Conservation (phyloP, 92 coral and sea anemone species). For the Chrysogorgia sp. region DNA sequence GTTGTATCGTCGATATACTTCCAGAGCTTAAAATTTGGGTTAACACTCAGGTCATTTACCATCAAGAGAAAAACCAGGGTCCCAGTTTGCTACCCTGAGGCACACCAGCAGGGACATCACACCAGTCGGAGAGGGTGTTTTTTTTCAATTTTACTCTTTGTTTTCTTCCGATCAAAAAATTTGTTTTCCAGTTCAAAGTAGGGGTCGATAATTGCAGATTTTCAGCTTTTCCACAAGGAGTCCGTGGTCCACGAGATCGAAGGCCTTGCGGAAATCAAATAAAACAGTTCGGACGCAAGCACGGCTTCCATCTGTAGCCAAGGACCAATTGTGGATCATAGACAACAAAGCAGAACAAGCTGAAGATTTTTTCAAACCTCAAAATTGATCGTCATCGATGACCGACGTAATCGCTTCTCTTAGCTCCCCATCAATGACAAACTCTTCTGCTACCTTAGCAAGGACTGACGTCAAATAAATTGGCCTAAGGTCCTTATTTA, state of each 20-base stretch:
- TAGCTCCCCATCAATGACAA: conserved; percentile 40
- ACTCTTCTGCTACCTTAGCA: conserved; percentile 38
- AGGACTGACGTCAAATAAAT: conserved; percentile 43
- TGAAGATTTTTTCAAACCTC: conserved; percentile 35
- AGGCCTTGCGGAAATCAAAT: too few relatives aligned
- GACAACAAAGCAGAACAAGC: conserved; percentile 22
- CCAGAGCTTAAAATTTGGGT: conserved; percentile 22
- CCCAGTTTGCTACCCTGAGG: conserved; percentile 33
- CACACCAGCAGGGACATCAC: conserved; percentile 29
- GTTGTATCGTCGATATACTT: conserved; percentile 23
- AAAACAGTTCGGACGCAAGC: too few relatives aligned
- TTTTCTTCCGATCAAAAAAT: conserved; percentile 1
- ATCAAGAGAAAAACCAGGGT: conserved; percentile 2
- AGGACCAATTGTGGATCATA: conserved; percentile 36
- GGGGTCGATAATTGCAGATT: too few relatives aligned
- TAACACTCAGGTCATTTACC: conserved; percentile 12
- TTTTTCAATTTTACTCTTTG: conserved; percentile 11
- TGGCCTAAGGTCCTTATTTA: conserved; percentile 41
- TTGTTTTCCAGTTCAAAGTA: background rate
- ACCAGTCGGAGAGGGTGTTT: conserved; percentile 3
- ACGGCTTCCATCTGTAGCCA: conserved; percentile 13
- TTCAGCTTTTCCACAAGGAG: too few relatives aligned
- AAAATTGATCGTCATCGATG: conserved; percentile 34
- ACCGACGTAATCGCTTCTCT: conserved; percentile 23
- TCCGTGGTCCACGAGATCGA: too few relatives aligned